A percentile compares a stretch with the other conserved stretches of the same genome.
These are phyloP conservation scores for Oxystoma pomonae DNA, from an alignment of 2,888 invertebrate species.

Conservation along the genomic window DNA sequence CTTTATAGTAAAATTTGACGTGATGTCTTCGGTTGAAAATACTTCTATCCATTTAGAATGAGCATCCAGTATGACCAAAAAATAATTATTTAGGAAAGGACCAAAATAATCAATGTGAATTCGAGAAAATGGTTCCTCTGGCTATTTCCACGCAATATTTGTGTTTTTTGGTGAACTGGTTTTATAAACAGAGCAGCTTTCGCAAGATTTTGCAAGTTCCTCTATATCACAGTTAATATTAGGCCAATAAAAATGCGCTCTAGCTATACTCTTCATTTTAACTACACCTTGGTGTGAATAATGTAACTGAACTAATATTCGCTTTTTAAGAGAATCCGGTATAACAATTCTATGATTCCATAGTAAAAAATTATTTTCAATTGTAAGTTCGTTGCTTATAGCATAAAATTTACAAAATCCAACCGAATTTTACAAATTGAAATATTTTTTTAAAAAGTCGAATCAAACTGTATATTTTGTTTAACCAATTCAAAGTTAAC, in stretches of 20 bases:
- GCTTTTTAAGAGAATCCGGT: slow-evolving; percentile 17
- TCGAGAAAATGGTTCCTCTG: too few relatives aligned
- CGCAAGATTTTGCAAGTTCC: slow-evolving; percentile 2
- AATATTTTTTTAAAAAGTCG: not conserved
- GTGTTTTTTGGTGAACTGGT: not conserved
- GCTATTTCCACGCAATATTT: not conserved
- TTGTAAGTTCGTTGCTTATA: slow-evolving; percentile 9
- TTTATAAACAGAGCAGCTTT: not conserved
- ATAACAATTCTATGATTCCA: slow-evolving; percentile 16
- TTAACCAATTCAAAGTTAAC: too few relatives aligned
- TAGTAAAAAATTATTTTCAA: slow-evolving; percentile 8
- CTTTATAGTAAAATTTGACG: too few relatives aligned
- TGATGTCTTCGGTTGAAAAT: too few relatives aligned
- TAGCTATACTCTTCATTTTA: slow-evolving; percentile 32
- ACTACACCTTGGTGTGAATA: slow-evolving; percentile 32
- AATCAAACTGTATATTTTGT: too few relatives aligned
- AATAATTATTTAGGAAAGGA: too few relatives aligned
- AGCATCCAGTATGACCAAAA: too few relatives aligned
- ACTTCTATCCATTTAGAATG: too few relatives aligned
- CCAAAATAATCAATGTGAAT: too few relatives aligned
- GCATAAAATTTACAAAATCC: slow-evolving; percentile 8
- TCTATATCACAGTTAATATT: slow-evolving; percentile 12
- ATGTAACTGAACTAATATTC: slow-evolving; percentile 29
- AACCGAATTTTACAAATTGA: slow-evolving; percentile 9
- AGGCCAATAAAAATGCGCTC: slow-evolving; percentile 12